Evolutionary conservation across 30 jellyfish, hydroid and myxozoan genomes (phyloP).

Genomic region (Cassiopea xamachana): DNA sequence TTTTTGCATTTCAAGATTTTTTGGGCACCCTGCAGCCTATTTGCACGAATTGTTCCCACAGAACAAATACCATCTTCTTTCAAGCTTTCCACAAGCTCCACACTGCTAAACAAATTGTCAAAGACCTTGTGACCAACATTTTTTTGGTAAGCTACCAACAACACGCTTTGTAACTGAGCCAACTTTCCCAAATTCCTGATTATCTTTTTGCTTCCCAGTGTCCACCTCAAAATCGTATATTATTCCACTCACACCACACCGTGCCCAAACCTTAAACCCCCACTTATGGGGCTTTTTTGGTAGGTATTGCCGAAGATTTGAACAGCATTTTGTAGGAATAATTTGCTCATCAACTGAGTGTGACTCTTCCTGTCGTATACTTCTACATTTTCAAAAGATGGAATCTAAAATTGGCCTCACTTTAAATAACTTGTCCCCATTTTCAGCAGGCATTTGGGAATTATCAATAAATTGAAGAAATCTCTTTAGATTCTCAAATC

Average conservation of each 20-base stretch:
- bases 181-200: slow-evolving; percentile 28
- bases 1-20: slow-evolving; percentile 4
- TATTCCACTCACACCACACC: slow-evolving; percentile 54
- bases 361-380: slow-evolving; percentile 28
- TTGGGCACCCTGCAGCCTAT: slow-evolving; percentile 18
- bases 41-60: slow-evolving; percentile 41
- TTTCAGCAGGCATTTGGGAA: neutral
- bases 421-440: neutral
- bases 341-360: slow-evolving; percentile 68
- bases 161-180: slow-evolving; percentile 30
- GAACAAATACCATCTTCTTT: slow-evolving; percentile 29
- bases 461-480: slow-evolving; percentile 24
- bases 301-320: slow-evolving; percentile 40
- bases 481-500: slow-evolving; percentile 43
- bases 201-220: slow-evolving; percentile 18
- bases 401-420: slow-evolving; percentile 4
- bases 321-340: slow-evolving; percentile 58
- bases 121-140: slow-evolving; percentile 54
- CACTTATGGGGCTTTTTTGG: slow-evolving; percentile 70
- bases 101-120: slow-evolving; percentile 33
- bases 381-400: slow-evolving; percentile 14
- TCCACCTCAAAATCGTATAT: slow-evolving; percentile 35
- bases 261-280: slow-evolving; percentile 66
- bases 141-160: neutral
- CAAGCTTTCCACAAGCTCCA: slow-evolving; percentile 16